These are phyloP conservation scores for Helleia helle DNA, from an alignment of 2,888 invertebrate species.

Conservation along the genomic window DNA sequence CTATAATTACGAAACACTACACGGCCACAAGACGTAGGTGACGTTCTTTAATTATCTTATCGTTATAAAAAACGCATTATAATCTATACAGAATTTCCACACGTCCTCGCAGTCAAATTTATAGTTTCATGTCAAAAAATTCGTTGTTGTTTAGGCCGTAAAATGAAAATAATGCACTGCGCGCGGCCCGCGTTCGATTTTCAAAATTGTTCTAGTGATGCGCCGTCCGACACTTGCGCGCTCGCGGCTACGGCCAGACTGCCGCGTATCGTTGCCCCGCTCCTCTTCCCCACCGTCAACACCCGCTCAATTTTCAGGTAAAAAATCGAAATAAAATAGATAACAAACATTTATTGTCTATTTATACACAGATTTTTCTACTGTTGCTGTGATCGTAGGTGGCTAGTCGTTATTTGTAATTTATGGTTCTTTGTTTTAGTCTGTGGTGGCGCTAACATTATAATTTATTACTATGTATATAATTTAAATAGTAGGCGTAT, in stretches of 20 bases:
- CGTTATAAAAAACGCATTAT: conserved; percentile 33
- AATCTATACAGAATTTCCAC: conserved; percentile 34
- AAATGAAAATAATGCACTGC: conserved; percentile 20
- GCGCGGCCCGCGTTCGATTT: conserved; percentile 18
- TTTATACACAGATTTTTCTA: conserved; percentile 34
- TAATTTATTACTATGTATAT: not conserved
- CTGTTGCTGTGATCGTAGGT: conserved; percentile 10
- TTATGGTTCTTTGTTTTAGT: conserved; percentile 3
- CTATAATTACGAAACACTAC: conserved; percentile 43
- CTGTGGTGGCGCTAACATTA: not conserved
- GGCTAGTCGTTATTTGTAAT: not conserved
- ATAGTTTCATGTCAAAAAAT: conserved; percentile 14
- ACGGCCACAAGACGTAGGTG: conserved; percentile 47
- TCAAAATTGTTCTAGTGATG: conserved; percentile 24
- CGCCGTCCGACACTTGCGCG: conserved; percentile 32
- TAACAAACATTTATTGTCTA: conserved; percentile 36
- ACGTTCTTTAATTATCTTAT: conserved; percentile 46
- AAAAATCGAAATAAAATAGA: conserved; percentile 40
- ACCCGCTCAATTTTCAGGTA: conserved; percentile 48
- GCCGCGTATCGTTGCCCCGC: conserved; percentile 48
- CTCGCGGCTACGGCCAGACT: conserved; percentile 47
- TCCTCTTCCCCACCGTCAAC: conserved; percentile 39
- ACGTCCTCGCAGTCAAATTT: conserved; percentile 28
- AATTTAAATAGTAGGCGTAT: no score
- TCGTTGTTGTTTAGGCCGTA: conserved; percentile 27